Evolutionary conservation across 2,797 vertebrate species (phyloP).

Genomic region (Capromys pilorides): DNA sequence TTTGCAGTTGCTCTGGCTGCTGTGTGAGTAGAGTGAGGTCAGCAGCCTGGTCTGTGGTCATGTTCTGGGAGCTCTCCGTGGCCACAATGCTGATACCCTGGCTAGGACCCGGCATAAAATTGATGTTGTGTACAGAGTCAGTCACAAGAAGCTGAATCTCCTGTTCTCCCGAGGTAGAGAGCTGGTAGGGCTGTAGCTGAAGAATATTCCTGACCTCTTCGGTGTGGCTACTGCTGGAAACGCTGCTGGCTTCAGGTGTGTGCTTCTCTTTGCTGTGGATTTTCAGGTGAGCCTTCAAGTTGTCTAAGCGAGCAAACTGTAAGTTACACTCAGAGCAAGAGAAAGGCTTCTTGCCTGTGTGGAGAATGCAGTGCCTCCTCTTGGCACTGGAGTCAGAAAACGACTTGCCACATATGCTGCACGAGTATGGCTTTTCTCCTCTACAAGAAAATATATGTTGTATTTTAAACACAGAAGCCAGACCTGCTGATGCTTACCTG

Average conservation of each 20-base stretch:
- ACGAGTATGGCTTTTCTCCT: conserved; percentile 96
- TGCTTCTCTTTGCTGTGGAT: conserved; percentile 94
- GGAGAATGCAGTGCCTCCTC: conserved; percentile 94
- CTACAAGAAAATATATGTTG: conserved; percentile 84
- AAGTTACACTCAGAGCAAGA: conserved; percentile 92
- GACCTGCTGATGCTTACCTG: not conserved
- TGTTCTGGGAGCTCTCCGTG: conserved; percentile 82
- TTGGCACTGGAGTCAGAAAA: conserved; percentile 97
- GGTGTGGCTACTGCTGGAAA: not conserved
- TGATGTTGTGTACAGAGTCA: conserved; percentile 90
- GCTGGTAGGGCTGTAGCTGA: conserved; percentile 93
- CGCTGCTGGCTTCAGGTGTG: conserved; percentile 57
- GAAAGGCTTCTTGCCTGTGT: conserved; percentile 96
- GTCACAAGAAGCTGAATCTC: conserved; percentile 96
- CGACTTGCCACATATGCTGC: conserved; percentile 92
- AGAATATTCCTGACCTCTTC: conserved; percentile 90
- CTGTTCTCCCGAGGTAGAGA: conserved; percentile 89
- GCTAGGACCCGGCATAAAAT: conserved; percentile 89
- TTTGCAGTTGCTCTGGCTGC: conserved; percentile 89
- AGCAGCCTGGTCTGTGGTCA: conserved; percentile 82
- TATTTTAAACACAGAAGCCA: not conserved
- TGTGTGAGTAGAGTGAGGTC: conserved; percentile 91
- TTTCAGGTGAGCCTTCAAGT: conserved; percentile 95
- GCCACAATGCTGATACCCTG: conserved; percentile 92
- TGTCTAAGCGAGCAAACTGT: conserved; percentile 95